Evolutionary conservation across 2,888 invertebrate genomes (phyloP).

Genomic region (Ochropleura leucogaster): DNA sequence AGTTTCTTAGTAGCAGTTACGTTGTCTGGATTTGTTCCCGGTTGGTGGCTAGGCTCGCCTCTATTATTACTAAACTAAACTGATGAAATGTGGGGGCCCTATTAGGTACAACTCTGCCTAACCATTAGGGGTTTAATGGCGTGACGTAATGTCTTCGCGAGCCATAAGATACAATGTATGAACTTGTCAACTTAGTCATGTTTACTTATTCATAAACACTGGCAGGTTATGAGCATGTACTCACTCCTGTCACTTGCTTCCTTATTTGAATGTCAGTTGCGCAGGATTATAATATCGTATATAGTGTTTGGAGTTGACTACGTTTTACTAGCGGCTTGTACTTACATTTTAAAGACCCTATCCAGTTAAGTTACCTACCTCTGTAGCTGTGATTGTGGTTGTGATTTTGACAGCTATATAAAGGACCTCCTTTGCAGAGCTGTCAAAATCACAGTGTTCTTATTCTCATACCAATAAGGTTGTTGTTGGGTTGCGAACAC

Average conservation of each 20-base stretch:
- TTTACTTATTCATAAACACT: conserved; percentile 47
- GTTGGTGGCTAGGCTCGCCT: too few relatives aligned
- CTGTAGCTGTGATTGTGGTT: too few relatives aligned
- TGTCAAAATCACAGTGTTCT: background rate
- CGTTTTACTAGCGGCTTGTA: background rate
- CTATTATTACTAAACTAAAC: too few relatives aligned
- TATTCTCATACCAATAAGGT: background rate
- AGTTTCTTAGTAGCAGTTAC: too few relatives aligned
- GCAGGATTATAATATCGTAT: conserved; percentile 53
- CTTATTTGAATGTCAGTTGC: conserved; percentile 41
- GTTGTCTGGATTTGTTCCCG: too few relatives aligned
- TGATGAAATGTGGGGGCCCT: too few relatives aligned
- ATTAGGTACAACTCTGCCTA: too few relatives aligned
- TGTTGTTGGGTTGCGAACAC: background rate
- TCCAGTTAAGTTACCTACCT: background rate
- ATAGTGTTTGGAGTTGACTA: conserved; percentile 27
- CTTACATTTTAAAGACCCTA: background rate
- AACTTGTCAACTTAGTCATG: conserved; percentile 24
- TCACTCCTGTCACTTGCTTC: conserved; percentile 33
- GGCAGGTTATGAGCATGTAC: conserved; percentile 37
- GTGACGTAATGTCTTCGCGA: background rate
- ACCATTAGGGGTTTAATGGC: too few relatives aligned
- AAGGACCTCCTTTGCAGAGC: background rate
- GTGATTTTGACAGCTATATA: too few relatives aligned
- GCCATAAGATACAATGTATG: conserved; percentile 9